Percentiles rank a stretch among this genome's conserved stretches.
phyloP scores from a whole-genome alignment of 2,888 invertebrate species.

The Apamea crenata region DNA sequence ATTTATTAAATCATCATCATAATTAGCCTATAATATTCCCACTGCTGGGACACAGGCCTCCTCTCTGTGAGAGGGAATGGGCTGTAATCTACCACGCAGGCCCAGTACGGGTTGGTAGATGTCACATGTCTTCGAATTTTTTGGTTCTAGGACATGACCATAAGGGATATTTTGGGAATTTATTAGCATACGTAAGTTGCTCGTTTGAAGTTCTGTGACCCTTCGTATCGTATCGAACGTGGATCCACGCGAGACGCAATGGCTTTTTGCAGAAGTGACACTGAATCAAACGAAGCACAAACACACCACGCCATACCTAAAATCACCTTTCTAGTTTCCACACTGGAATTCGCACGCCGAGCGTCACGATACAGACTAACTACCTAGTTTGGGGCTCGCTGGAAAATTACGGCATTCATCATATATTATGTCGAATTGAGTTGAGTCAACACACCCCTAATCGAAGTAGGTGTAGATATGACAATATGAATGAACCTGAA shows the following conservation, averaged over 20 bases:
- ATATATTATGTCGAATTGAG: too few species aligned
- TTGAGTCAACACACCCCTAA: too few species aligned
- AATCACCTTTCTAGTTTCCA: background rate
- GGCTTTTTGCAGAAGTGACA: background rate
- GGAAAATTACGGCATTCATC: too few species aligned
- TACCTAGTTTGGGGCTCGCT: background rate
- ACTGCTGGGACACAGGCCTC: too few species aligned
- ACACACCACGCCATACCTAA: background rate
- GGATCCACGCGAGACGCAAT: background rate
- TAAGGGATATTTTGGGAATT: background rate
- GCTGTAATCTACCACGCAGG: too few species aligned
- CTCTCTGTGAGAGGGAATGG: too few species aligned
- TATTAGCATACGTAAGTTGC: background rate
- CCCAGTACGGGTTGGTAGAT: too few species aligned
- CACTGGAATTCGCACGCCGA: background rate
- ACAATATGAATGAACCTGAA: too few species aligned
- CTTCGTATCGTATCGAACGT: background rate
- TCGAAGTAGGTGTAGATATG: too few species aligned
- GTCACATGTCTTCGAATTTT: too few species aligned
- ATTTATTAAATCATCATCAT: conserved; percentile 1
- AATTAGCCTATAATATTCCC: too few species aligned
- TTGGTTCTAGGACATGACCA: too few species aligned
- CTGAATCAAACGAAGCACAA: background rate
- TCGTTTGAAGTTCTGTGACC: background rate
- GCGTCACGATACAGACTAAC: background rate